Conservation (phyloP, 1,140 invertebrate genomes). For the Conus betulinus region DNA sequence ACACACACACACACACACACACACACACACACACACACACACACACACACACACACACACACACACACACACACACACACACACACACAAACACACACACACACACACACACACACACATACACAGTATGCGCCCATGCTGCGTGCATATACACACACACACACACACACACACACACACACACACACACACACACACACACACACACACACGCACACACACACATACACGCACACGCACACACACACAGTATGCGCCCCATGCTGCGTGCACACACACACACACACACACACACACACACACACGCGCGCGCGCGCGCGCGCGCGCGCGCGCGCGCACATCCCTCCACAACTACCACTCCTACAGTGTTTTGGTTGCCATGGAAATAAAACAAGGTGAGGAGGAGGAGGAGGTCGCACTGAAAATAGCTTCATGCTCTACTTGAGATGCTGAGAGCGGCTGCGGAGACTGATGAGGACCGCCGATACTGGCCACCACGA, state of each 20-base stretch:
- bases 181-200: neutral
- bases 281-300: conserved; percentile 20
- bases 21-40: too few relatives aligned
- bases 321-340: neutral
- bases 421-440: too few relatives aligned
- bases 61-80: neutral
- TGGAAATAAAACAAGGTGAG: too few relatives aligned
- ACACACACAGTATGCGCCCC: too few relatives aligned
- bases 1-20: too few relatives aligned
- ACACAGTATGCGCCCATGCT: too few relatives aligned
- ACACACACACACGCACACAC: conserved; percentile 22
- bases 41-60: too few relatives aligned
- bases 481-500: too few relatives aligned
- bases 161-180: neutral
- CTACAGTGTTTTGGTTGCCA: too few relatives aligned
- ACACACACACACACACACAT: neutral
- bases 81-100: neutral
- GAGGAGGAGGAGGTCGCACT: too few relatives aligned
- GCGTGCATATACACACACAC: neutral
- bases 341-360: neutral
- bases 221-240: neutral
- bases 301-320: neutral
- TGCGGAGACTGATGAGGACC: too few relatives aligned
- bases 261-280: conserved; percentile 8
- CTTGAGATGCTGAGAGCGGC: too few relatives aligned